These are phyloP conservation scores for Percina caprodes DNA, from an alignment of 2,113 vertebrate genomes.

Conservation along the genomic window DNA sequence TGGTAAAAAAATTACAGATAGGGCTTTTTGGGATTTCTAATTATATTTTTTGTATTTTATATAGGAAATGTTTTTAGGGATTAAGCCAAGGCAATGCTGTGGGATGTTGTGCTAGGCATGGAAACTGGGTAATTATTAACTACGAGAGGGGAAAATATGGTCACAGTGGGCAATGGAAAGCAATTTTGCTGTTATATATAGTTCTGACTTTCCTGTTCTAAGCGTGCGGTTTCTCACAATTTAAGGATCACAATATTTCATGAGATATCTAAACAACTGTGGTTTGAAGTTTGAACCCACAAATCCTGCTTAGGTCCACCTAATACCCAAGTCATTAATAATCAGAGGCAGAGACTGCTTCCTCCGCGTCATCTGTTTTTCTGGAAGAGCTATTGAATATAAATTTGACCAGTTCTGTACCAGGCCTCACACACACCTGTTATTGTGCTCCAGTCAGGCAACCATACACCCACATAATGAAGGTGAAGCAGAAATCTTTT, in stretches of 20 bases:
- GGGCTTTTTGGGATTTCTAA: neutral
- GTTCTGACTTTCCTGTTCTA: neutral
- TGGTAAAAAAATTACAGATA: neutral
- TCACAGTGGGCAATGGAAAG: conserved; percentile 51
- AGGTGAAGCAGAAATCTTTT: conserved; percentile 36
- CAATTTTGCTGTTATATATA: conserved; percentile 23
- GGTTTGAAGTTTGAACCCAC: conserved; percentile 3
- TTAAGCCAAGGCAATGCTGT: conserved; percentile 12
- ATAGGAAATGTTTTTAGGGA: conserved; percentile 5
- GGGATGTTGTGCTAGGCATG: conserved; percentile 38
- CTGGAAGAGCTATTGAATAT: conserved; percentile 70
- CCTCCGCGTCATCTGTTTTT: conserved; percentile 64
- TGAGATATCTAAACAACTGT: neutral
- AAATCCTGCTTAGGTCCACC: conserved; percentile 1
- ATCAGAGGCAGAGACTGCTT: conserved; percentile 48
- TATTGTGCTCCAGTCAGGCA: conserved; percentile 47
- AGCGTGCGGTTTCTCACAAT: neutral
- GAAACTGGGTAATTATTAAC: conserved; percentile 79
- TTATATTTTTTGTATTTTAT: neutral
- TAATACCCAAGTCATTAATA: conserved; percentile 50
- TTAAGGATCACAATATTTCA: neutral
- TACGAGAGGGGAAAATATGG: conserved; percentile 66
- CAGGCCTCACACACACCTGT: conserved; percentile 60
- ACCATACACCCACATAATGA: conserved; percentile 33
- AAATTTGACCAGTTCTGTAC: conserved; percentile 35